phyloP scores from a whole-genome alignment of 2,797 vertebrate genomes.

The Antrozous pallidus region DNA sequence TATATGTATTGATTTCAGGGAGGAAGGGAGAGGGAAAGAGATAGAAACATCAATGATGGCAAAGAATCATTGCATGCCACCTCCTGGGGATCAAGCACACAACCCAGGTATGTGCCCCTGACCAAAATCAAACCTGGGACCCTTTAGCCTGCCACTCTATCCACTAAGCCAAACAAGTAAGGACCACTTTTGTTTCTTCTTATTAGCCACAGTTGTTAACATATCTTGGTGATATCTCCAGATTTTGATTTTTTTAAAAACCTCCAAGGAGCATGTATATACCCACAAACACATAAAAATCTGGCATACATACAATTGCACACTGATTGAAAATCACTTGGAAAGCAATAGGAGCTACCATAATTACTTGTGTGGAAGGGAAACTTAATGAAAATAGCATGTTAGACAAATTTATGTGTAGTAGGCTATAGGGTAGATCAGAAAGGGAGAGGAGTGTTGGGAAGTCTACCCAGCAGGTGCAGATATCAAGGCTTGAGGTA shows the following conservation, averaged over 20 bases:
- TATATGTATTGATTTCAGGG: too few species aligned
- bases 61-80: too few species aligned
- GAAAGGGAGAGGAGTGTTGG: not conserved
- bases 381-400: conserved; percentile 12
- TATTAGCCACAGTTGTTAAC: not conserved
- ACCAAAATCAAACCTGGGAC: too few species aligned
- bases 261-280: not conserved
- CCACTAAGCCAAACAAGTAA: too few species aligned
- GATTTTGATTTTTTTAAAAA: not conserved
- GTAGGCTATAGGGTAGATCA: not conserved
- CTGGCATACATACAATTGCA: not conserved
- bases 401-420: not conserved
- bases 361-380: conserved; percentile 8
- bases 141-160: too few species aligned
- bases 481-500: not conserved
- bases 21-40: too few species aligned
- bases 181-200: too few species aligned
- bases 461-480: not conserved
- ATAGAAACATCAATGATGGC: too few species aligned
- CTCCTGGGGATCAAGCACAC: too few species aligned
- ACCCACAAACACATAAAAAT: not conserved
- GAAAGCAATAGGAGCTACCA: not conserved
- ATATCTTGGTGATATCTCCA: not conserved
- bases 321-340: not conserved
- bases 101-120: too few species aligned